phyloP scores from a whole-genome alignment of 2,113 vertebrate genomes.

The Malaclemys terrapin region DNA sequence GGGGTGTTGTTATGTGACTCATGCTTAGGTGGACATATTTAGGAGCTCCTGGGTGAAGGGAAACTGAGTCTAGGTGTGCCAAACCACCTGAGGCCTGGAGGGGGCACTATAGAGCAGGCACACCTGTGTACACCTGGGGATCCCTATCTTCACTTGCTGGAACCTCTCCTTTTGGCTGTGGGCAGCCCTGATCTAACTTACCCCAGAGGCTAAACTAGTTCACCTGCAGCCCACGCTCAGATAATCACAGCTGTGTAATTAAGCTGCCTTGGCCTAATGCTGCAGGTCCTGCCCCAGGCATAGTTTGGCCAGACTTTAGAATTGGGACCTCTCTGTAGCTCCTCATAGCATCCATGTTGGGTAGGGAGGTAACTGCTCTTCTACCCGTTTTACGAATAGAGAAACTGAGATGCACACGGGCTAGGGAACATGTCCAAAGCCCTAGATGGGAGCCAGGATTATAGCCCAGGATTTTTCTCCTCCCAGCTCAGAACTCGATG shows the following conservation, averaged over 20 bases:
- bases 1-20: no score
- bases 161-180: neutral
- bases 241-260: no score
- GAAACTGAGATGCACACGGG: neutral
- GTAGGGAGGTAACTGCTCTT: neutral
- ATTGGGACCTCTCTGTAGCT: neutral
- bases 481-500: neutral
- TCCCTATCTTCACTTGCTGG: neutral
- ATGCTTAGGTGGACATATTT: no score
- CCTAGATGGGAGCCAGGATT: neutral
- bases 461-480: neutral
- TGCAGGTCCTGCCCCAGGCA: neutral
- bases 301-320: neutral
- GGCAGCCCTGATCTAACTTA: neutral
- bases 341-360: neutral
- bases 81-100: no score
- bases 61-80: no score
- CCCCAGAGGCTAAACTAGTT: neutral
- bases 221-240: no score
- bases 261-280: neutral
- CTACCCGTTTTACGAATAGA: neutral
- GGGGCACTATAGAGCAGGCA: no score
- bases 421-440: neutral
- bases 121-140: fast-evolving
- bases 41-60: no score